Percentiles rank a stretch among this genome's conserved stretches.
Evolutionary conservation across 2,797 vertebrate species (phyloP).

Genomic region (Ibycter americanus): DNA sequence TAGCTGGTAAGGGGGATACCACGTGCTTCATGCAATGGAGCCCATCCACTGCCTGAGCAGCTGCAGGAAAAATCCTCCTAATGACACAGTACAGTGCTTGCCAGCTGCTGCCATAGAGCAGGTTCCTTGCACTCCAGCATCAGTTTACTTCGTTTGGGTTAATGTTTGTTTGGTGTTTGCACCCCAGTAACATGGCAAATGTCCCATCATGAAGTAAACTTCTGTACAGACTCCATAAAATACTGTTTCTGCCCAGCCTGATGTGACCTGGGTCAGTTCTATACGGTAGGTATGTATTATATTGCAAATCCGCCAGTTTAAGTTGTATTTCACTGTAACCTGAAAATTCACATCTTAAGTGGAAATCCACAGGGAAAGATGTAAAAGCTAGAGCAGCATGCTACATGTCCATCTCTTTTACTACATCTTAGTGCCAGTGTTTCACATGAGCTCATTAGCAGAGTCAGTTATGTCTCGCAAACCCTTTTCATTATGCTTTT

Average conservation of each 20-base stretch:
- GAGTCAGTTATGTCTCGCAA: not conserved
- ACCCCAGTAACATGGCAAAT: not conserved
- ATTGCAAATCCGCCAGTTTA: not conserved
- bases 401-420: not conserved
- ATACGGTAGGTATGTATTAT: accelerated
- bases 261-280: not conserved
- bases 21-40: not conserved
- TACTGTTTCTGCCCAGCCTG: not conserved
- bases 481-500: not conserved
- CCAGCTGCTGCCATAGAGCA: not conserved
- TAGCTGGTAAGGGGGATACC: not conserved
- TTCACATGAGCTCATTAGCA: not conserved
- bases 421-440: not conserved
- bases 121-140: too few species aligned
- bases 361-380: not conserved
- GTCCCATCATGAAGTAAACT: not conserved
- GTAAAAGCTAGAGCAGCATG: not conserved
- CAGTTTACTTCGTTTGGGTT: not conserved
- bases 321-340: not conserved
- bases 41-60: not conserved
- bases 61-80: not conserved
- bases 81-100: not conserved
- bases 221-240: not conserved
- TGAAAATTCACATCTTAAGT: not conserved
- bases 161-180: not conserved